Percentiles rank a stretch among this genome's conserved stretches.
phyloP scores from a whole-genome alignment of 2,797 vertebrate genomes.

The Tauraco hartlaubi region DNA sequence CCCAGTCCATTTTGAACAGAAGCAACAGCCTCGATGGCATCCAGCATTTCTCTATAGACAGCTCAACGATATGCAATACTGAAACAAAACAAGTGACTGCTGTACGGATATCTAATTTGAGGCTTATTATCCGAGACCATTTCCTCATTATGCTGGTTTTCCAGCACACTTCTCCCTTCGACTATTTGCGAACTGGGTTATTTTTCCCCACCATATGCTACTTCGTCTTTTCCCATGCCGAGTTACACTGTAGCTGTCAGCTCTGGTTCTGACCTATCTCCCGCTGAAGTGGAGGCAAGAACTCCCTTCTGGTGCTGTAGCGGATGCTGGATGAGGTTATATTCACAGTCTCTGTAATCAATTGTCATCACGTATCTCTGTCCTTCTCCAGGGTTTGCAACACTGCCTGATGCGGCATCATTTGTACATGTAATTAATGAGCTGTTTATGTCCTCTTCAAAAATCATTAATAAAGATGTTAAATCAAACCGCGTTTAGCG shows the following conservation, averaged over 20 bases:
- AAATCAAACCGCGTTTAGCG: conserved; percentile 55
- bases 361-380: conserved; percentile 26
- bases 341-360: not conserved
- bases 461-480: conserved; percentile 73
- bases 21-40: not conserved
- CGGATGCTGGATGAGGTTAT: not conserved
- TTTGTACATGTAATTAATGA: conserved; percentile 62
- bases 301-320: not conserved
- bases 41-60: not conserved
- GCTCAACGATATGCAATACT: not conserved
- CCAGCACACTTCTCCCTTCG: not conserved
- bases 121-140: not conserved
- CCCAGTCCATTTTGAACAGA: not conserved
- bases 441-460: conserved; percentile 40
- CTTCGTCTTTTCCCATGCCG: not conserved
- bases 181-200: not conserved
- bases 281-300: not conserved
- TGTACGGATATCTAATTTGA: not conserved
- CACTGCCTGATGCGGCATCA: not conserved
- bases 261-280: not conserved
- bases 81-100: not conserved
- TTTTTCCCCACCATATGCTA: not conserved
- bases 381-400: conserved; percentile 2
- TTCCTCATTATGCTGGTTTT: not conserved
- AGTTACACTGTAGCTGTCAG: not conserved